A percentile compares a stretch with the other conserved stretches of the same genome.
Evolutionary conservation across 2,113 vertebrate genomes (phyloP).

Genomic region (Scalopus aquaticus): DNA sequence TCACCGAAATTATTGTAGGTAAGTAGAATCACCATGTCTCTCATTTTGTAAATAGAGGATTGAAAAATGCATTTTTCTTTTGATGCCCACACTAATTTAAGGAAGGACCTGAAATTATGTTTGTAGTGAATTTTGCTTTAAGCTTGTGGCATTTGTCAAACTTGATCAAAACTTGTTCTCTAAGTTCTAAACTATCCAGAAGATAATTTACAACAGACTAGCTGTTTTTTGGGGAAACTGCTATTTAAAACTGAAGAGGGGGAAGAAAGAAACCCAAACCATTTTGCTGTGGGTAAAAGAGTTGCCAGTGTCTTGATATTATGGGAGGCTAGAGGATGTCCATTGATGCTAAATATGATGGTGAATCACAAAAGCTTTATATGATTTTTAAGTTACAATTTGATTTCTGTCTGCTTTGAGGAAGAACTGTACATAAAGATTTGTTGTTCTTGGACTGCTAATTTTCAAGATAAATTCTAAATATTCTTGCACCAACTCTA

Average conservation of each 20-base stretch:
- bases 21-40: slow-evolving; percentile 73
- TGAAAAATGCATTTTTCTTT: slow-evolving; percentile 73
- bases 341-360: not conserved
- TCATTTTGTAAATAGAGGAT: slow-evolving; percentile 74
- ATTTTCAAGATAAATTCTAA: slow-evolving; percentile 40
- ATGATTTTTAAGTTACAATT: slow-evolving; percentile 21
- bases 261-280: not conserved
- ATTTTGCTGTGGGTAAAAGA: not conserved
- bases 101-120: not conserved
- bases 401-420: not conserved
- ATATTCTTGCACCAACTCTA: slow-evolving; percentile 21
- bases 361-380: not conserved
- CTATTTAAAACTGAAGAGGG: not conserved
- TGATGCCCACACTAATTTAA: not conserved
- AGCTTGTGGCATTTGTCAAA: not conserved
- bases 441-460: not conserved
- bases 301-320: not conserved
- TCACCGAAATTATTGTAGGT: slow-evolving; percentile 74
- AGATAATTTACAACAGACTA: not conserved
- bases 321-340: not conserved
- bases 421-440: not conserved
- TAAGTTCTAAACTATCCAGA: not conserved
- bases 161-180: not conserved
- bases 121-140: slow-evolving; percentile 31
- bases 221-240: not conserved